Conservation (phyloP, 2,113 vertebrate genomes). For the Rhineura floridana region DNA sequence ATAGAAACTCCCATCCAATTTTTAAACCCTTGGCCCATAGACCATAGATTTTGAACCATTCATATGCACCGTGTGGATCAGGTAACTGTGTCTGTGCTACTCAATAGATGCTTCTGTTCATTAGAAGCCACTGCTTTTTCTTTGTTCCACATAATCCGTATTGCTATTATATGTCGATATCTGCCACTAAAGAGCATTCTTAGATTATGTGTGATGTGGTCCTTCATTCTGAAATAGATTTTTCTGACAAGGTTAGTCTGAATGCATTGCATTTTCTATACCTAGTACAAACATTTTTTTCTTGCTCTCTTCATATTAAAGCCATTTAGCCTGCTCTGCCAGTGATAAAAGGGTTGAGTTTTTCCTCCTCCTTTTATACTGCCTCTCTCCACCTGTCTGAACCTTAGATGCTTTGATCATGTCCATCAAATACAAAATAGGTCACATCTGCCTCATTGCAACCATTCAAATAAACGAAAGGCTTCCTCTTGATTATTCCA, state of each 20-base stretch:
- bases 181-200: slow-evolving; percentile 7
- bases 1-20: too few relatives aligned
- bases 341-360: neutral
- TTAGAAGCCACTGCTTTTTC: neutral
- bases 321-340: slow-evolving; percentile 27
- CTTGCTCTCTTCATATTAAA: neutral
- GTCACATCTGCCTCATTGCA: neutral
- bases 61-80: neutral
- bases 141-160: neutral
- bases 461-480: neutral
- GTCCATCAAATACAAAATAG: neutral
- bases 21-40: too few relatives aligned
- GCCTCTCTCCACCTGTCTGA: neutral
- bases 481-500: neutral
- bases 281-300: slow-evolving; percentile 25
- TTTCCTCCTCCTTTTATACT: slow-evolving; percentile 20
- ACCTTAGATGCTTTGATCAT: neutral
- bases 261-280: neutral
- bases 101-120: neutral
- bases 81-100: neutral
- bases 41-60: neutral
- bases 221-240: slow-evolving; percentile 21
- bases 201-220: neutral
- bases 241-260: slow-evolving; percentile 24
- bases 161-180: neutral